phyloP scores from a whole-genome alignment of 1,140 invertebrate genomes.

The Zaprionus tsacasi region DNA sequence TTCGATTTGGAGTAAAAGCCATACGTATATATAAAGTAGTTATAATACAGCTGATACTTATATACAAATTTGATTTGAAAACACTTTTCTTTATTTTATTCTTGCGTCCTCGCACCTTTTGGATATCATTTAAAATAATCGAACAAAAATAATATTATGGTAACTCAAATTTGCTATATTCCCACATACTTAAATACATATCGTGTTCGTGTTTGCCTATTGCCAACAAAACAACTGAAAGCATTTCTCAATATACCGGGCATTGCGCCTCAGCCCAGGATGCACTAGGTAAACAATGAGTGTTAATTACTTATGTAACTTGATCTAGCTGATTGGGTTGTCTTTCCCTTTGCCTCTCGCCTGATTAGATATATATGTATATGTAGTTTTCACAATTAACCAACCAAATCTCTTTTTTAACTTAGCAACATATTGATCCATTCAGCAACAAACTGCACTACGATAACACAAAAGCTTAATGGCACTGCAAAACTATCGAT shows the following conservation, averaged over 20 bases:
- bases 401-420: neutral
- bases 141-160: constrained; percentile 16
- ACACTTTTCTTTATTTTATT: constrained; percentile 37
- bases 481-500: constrained; percentile 1
- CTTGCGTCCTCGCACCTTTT: constrained; percentile 29
- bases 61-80: constrained; percentile 36
- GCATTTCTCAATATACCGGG: constrained; percentile 83
- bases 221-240: constrained; percentile 59
- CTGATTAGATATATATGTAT: neutral
- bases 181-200: constrained; percentile 37
- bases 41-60: constrained; percentile 9
- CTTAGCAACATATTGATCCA: neutral
- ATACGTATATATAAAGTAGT: constrained; percentile 17
- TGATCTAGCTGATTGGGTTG: constrained; percentile 59
- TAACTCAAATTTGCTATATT: constrained; percentile 24
- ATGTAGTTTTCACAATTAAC: neutral
- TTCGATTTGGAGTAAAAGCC: neutral
- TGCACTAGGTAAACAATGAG: constrained; percentile 80
- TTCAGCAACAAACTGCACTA: constrained; percentile 7
- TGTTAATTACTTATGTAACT: constrained; percentile 31
- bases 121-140: constrained; percentile 37
- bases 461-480: constrained; percentile 11
- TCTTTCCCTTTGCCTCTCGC: constrained; percentile 25
- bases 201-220: constrained; percentile 21
- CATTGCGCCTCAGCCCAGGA: constrained; percentile 80